These are phyloP conservation scores for Dicyrtoma fusca DNA, from an alignment of 2,888 invertebrate species.

Conservation along the genomic window DNA sequence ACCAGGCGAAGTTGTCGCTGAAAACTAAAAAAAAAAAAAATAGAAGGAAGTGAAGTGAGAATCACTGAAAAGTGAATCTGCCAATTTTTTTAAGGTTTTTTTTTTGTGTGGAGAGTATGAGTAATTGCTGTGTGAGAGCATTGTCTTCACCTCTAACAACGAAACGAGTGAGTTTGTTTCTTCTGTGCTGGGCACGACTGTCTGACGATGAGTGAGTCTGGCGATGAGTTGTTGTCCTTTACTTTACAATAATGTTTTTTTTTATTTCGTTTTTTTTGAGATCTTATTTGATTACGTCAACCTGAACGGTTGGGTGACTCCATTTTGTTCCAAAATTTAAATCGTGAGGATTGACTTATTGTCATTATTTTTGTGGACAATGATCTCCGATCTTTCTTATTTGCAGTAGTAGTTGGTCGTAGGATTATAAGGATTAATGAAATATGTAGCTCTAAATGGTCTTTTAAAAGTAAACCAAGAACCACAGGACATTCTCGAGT, in stretches of 20 bases:
- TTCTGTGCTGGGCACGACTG: conserved; percentile 21
- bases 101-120: conserved; percentile 9
- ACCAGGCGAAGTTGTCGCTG: not conserved
- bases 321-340: not conserved
- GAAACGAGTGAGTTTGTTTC: conserved; percentile 11
- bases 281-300: conserved; percentile 13
- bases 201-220: no score
- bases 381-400: conserved; percentile 9
- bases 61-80: conserved; percentile 27
- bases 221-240: conserved; percentile 29
- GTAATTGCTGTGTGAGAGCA: conserved; percentile 25
- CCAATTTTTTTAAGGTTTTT: conserved; percentile 16
- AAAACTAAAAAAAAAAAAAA: not conserved
- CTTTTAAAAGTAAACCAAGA: no score
- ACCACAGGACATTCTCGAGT: no score
- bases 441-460: no score
- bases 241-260: conserved; percentile 1
- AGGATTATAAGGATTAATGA: no score
- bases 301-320: conserved; percentile 19
- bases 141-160: conserved; percentile 24
- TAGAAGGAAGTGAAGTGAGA: not conserved
- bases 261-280: conserved; percentile 4
- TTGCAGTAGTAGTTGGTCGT: no score
- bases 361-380: conserved; percentile 22
- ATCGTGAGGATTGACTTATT: conserved; percentile 13